Conservation (phyloP, 1,140 invertebrate genomes). For the Drosophila sp. region DNA sequence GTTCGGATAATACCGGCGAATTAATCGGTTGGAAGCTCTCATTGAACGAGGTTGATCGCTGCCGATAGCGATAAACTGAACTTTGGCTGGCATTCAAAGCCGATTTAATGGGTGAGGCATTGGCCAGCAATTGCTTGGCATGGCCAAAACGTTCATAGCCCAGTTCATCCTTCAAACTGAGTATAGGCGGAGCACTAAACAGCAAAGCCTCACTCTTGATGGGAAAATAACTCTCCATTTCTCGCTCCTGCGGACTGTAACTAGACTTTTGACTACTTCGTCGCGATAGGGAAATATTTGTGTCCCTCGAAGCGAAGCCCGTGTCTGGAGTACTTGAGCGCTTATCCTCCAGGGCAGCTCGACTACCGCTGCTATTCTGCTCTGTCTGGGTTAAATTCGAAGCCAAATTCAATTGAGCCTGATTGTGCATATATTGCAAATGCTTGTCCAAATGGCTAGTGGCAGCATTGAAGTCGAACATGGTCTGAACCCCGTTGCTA, state of each 20-base stretch:
- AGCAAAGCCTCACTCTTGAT: constrained; percentile 59
- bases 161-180: constrained; percentile 53
- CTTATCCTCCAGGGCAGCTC: constrained; percentile 63
- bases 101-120: constrained; percentile 73
- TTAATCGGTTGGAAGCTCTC: constrained; percentile 77
- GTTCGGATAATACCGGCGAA: constrained; percentile 73
- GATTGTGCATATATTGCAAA: constrained; percentile 78
- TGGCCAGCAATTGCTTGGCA: constrained; percentile 67
- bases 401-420: constrained; percentile 56
- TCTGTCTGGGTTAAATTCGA: constrained; percentile 9
- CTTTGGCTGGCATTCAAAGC: constrained; percentile 59
- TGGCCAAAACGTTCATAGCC: constrained; percentile 67
- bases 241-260: constrained; percentile 74
- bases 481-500: constrained; percentile 78
- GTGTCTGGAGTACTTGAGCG: constrained; percentile 81
- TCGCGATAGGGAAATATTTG: constrained; percentile 77
- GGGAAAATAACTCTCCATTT: constrained; percentile 68
- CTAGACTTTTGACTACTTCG: constrained; percentile 82
- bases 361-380: constrained; percentile 23
- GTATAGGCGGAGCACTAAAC: constrained; percentile 57
- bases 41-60: constrained; percentile 82
- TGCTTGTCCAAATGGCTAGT: constrained; percentile 80
- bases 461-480: constrained; percentile 80
- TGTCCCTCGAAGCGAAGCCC: constrained; percentile 79
- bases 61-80: constrained; percentile 69